Percentiles rank a stretch among this genome's conserved stretches.
These are phyloP conservation scores for Entomobrya multifasciata DNA, from an alignment of 2,888 invertebrate species.

Conservation along the genomic window DNA sequence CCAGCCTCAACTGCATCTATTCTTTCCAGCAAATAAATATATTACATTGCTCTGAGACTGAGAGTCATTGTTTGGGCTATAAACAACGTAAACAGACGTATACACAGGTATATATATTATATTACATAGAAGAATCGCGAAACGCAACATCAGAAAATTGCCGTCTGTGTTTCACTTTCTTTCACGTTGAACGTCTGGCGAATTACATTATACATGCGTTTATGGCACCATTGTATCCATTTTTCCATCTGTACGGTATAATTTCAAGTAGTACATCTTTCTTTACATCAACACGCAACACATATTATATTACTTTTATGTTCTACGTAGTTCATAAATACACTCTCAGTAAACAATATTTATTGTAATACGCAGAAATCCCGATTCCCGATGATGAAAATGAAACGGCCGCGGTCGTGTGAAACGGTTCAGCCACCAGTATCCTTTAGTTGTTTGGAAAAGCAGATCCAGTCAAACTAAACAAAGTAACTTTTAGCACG, in stretches of 20 bases:
- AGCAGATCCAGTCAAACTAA: background rate
- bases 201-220: conserved; percentile 13
- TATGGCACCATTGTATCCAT: background rate
- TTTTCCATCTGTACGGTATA: background rate
- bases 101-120: too few relatives aligned
- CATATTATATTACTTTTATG: background rate
- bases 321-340: background rate
- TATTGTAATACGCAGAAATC: conserved; percentile 23
- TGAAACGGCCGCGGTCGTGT: conserved; percentile 42
- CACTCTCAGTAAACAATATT: conserved; percentile 36
- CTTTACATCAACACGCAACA: background rate
- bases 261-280: background rate
- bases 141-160: background rate
- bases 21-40: too few relatives aligned
- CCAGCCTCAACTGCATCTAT: background rate
- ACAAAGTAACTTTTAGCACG: background rate
- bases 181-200: background rate
- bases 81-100: too few relatives aligned
- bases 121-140: too few relatives aligned
- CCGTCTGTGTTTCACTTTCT: background rate
- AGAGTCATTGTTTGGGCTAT: too few relatives aligned
- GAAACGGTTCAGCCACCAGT: conserved; percentile 10
- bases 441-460: conserved; percentile 6
- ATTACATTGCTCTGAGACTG: too few relatives aligned
- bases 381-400: background rate